Evolutionary conservation across 2,888 invertebrate genomes (phyloP).

Genomic region (Leptodirus hochenwartii): DNA sequence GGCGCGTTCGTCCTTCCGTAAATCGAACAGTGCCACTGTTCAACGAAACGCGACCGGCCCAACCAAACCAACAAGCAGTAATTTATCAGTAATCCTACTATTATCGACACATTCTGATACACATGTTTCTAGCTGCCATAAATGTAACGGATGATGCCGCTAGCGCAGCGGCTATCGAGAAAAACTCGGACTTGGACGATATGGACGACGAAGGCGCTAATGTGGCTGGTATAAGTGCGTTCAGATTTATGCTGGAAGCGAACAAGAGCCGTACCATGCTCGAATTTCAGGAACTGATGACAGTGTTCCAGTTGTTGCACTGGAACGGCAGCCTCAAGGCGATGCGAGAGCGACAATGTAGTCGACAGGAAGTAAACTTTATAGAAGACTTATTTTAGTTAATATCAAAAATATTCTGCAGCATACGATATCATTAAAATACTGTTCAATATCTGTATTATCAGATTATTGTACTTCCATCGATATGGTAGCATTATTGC

Average conservation of each 20-base stretch:
- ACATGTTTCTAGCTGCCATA: too few species aligned
- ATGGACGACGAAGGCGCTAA: constrained; percentile 46
- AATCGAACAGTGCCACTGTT: too few species aligned
- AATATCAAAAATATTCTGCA: too few species aligned
- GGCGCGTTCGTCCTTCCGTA: constrained; percentile 74
- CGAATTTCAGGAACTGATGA: constrained; percentile 93
- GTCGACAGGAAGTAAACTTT: constrained; percentile 82
- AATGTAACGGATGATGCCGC: constrained; percentile 9
- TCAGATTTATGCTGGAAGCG: constrained; percentile 56
- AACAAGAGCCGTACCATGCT: constrained; percentile 89
- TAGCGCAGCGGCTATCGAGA: constrained; percentile 27
- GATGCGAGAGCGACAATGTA: constrained; percentile 88
- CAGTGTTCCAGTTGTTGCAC: constrained; percentile 88
- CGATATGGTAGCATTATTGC: too few species aligned
- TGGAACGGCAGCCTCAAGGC: constrained; percentile 95
- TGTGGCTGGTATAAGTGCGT: constrained; percentile 56
- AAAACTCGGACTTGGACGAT: constrained; percentile 36
- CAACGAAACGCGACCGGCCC: too few species aligned
- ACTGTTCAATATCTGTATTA: too few species aligned
- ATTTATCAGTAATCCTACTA: too few species aligned
- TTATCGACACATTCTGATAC: too few species aligned
- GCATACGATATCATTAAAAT: too few species aligned
- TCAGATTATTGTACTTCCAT: too few species aligned
- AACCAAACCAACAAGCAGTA: too few species aligned
- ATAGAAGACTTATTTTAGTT: too few species aligned